phyloP scores from a whole-genome alignment of 2,113 vertebrate species.

The Peromyscus californicus region DNA sequence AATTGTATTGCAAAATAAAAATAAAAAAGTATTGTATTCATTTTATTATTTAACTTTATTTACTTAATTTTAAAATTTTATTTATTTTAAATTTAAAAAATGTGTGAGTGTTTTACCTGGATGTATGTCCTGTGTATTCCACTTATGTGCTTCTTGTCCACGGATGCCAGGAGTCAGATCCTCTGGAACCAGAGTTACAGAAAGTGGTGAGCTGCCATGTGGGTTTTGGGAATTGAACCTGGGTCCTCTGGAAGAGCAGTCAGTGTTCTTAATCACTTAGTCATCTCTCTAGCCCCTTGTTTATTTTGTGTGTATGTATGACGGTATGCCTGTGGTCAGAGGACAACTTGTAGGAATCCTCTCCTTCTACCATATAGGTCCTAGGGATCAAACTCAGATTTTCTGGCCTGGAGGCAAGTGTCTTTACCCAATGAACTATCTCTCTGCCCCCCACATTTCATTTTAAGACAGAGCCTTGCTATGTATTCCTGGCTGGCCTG shows the following conservation, averaged over 20 bases:
- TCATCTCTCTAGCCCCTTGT: not conserved
- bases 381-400: not conserved
- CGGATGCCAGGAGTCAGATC: not conserved
- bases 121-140: not conserved
- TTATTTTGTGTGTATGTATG: not conserved
- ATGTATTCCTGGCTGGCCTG: not conserved
- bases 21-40: slow-evolving; percentile 19
- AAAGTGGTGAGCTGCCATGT: not conserved
- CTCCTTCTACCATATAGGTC: not conserved
- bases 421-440: not conserved
- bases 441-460: not conserved
- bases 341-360: not conserved
- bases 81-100: not conserved
- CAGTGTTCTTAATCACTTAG: not conserved
- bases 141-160: not conserved
- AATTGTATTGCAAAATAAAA: no score
- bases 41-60: not conserved
- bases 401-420: not conserved
- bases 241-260: not conserved
- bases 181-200: not conserved
- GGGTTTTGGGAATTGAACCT: not conserved
- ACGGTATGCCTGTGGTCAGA: not conserved
- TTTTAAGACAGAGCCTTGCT: not conserved
- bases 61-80: not conserved
- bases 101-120: not conserved